Percentiles rank a stretch among this genome's conserved stretches.
Evolutionary conservation across 1,140 invertebrate genomes (phyloP).

Genomic region (Brachionus paranguensis): DNA sequence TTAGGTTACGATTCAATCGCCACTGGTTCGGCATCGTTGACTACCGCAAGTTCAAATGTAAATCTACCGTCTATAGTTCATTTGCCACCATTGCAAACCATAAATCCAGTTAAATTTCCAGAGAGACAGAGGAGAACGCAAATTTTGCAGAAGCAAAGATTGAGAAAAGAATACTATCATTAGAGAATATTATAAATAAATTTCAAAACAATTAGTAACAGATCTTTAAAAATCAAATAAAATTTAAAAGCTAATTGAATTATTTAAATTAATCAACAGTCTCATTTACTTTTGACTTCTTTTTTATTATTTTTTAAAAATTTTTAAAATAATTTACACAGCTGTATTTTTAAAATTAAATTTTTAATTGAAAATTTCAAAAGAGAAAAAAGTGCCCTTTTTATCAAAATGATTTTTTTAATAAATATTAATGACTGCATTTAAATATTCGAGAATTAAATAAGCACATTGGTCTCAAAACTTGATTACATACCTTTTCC

Average conservation of each 20-base stretch:
- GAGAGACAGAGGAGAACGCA: constrained; percentile 30
- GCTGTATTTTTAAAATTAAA: no score
- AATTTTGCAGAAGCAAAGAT: constrained; percentile 26
- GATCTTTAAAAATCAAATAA: neutral
- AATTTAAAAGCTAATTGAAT: neutral
- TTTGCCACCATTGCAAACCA: constrained; percentile 35
- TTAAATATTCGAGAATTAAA: no score
- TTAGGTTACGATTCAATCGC: constrained; percentile 5
- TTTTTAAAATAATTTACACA: no score
- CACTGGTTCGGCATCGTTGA: neutral
- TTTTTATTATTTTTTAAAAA: no score
- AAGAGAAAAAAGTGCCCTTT: no score
- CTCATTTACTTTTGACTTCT: no score
- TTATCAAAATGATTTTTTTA: no score
- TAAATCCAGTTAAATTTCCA: constrained; percentile 39
- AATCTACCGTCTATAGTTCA: constrained; percentile 30
- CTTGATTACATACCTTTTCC: no score
- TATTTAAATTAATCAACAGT: neutral
- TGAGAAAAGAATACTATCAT: constrained; percentile 39
- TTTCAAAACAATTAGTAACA: neutral
- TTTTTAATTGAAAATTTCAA: no score
- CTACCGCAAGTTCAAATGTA: neutral
- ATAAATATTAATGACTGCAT: no score
- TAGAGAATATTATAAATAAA: neutral
- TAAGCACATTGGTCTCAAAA: no score